Evolutionary conservation across 2,113 vertebrate species (phyloP), one percentile per base, ranked within the genome.

Genomic region (Seriola aureovittata): DNA sequence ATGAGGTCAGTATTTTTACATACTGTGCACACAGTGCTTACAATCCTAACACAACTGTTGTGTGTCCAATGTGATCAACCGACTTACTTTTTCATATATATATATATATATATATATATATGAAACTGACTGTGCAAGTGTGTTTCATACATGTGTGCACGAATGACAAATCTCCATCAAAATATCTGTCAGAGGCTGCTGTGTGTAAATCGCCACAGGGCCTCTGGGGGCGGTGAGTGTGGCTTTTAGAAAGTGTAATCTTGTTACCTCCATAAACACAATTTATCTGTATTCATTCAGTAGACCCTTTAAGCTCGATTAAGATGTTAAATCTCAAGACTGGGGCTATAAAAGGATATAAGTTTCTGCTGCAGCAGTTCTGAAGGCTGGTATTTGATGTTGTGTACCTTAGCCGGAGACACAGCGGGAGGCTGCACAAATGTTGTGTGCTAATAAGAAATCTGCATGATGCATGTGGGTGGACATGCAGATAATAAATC

Each of bases 401-500:
- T 76, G 63, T 68, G 75, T 46, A 87, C 81, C 81, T 80, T 72
- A 70, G 66, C 63, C 58, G 46, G 58, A 82, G 82, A 82, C 79
- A 0, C 64, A 76, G 82, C 70, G 2, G 84, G 69, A 88, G 82
- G 71, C 73, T 62, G 67, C 62, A 80, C 73, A 65, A 83, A 81
- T 67, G 58, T 71, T 81, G 64, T 78, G 67, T 83, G 48, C 79
- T 90, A 91, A 90, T 90, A 85, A 89, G 55, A 55, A 77, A 82
- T 92, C 68, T 85, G 74, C 72, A 73, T 88, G 89, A 72, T 63
- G 77, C 0, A 29, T 75, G 92, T 91, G 81, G 89, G 89, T 23
- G 63, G 85, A 87, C 88, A 74, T 50, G 74, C 79, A 73, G 52
- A 93, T 87, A 89, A 92, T 88, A 89, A 66, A 84, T 81, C 69